Base-by-base conservation (phyloP, 1,140 invertebrate species). In the Chionoecetes opilio region DNA sequence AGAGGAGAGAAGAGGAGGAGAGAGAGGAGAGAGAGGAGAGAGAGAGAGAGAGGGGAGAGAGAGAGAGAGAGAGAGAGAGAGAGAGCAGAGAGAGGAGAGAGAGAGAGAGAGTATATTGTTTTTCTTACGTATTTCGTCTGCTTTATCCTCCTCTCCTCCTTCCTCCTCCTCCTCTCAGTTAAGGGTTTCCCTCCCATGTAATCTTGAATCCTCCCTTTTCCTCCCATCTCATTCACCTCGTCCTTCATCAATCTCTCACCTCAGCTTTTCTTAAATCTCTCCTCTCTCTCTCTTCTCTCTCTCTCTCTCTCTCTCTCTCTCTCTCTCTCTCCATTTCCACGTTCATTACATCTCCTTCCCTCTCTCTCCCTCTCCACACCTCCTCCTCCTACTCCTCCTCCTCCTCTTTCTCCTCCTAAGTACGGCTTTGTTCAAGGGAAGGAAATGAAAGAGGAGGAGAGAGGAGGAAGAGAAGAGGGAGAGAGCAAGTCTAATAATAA, bases 111-210 rank as follows among this genome's bases (percentile, higher is more conserved):
- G 37, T 17, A 9, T 14, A 17, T 53, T 53, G 46, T 53, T 53
- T 53, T 1, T 53, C 9, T 3, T 53, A 9, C 46, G 21, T 9
- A 53, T 1, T 0, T 17, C 21, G 46, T 53, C 11, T 53, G 21
- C 46, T 53, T 53, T 9, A 53, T 53, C 82, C 26, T 84, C 11
- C 32, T 31, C 26, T 29, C 82, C 82, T 31, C 38, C 88, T 41
- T 41, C 34, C 88, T 31, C 37, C 88, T 46, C 37, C 88, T 46
- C 88, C 88, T 90, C 88, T 41, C 88, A n/a, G 21, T 41, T 35
- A 41, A 31, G 32, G 86, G 88, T 31, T 31, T 26, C 41, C 29
- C 32, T 34, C 32, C 9, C 82, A 84, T 31, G 11, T 11, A 11
- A n/a, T 75, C 53, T 11, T 11, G 53, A 75, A 75, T n/a, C 53